These are phyloP conservation scores for Heterohyrax brucei DNA, from an alignment of 2,797 vertebrate species.

Conservation along the genomic window DNA sequence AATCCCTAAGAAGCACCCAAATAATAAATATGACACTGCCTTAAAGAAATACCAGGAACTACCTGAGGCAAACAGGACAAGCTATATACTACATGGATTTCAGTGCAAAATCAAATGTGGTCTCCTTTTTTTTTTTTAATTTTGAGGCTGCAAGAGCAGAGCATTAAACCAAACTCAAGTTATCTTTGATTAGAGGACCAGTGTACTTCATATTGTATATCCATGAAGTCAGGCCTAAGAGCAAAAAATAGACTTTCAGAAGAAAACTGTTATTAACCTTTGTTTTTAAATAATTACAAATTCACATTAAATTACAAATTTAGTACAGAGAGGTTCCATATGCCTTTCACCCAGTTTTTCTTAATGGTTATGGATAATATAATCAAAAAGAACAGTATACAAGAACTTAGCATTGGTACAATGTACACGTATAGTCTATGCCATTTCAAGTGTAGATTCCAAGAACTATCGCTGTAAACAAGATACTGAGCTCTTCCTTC, in stretches of 20 bases:
- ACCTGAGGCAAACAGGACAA: background rate
- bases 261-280: background rate
- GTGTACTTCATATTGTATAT: background rate
- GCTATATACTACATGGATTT: background rate
- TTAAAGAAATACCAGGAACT: conserved; percentile 16
- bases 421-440: background rate
- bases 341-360: too few relatives aligned
- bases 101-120: background rate
- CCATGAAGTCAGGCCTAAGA: background rate
- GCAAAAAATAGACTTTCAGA: background rate
- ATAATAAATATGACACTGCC: background rate
- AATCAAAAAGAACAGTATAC: background rate
- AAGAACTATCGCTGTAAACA: background rate
- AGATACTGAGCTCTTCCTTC: background rate
- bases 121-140: background rate
- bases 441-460: background rate
- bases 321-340: background rate
- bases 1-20: background rate
- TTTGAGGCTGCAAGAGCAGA: too few relatives aligned
- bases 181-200: background rate
- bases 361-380: background rate
- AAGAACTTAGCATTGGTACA: background rate
- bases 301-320: background rate
- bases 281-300: background rate
- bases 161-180: background rate